Evolutionary conservation across 2,888 invertebrate species (phyloP).

Genomic region (Eurois occulta): DNA sequence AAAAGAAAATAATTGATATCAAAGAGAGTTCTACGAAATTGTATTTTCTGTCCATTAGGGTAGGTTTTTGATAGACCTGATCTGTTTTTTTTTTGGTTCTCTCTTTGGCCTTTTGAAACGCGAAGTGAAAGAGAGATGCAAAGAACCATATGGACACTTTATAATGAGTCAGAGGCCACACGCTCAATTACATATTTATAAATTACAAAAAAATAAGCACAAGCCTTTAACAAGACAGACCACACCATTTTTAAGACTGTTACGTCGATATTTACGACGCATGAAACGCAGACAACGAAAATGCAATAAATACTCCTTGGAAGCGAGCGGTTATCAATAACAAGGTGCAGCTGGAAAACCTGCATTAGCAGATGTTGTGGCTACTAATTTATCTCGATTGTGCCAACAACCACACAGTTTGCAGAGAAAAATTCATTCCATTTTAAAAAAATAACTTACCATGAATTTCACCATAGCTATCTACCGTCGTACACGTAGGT

Average conservation of each 20-base stretch:
- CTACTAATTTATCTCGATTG: slow-evolving; percentile 42
- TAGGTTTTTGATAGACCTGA: neutral
- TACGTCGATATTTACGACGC: slow-evolving; percentile 66
- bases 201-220: slow-evolving; percentile 41
- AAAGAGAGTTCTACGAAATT: neutral
- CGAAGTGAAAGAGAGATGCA: neutral
- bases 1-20: neutral
- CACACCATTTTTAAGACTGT: slow-evolving; percentile 55
- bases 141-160: neutral
- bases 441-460: slow-evolving; percentile 15
- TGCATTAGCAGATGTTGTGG: slow-evolving; percentile 56
- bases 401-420: slow-evolving; percentile 18
- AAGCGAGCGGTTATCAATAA: slow-evolving; percentile 54
- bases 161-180: slow-evolving; percentile 18
- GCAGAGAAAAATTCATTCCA: slow-evolving; percentile 32
- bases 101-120: no score
- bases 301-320: slow-evolving; percentile 62
- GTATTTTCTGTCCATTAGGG: neutral
- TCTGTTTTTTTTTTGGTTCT: neutral
- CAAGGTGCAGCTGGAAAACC: slow-evolving; percentile 57
- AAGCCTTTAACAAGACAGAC: slow-evolving; percentile 50
- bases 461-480: slow-evolving; percentile 29
- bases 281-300: slow-evolving; percentile 68
- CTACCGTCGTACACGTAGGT: slow-evolving; percentile 34
- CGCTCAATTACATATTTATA: slow-evolving; percentile 40